Evolutionary conservation across 2,797 vertebrate genomes (phyloP).

Genomic region (Tolypeutes matacus): DNA sequence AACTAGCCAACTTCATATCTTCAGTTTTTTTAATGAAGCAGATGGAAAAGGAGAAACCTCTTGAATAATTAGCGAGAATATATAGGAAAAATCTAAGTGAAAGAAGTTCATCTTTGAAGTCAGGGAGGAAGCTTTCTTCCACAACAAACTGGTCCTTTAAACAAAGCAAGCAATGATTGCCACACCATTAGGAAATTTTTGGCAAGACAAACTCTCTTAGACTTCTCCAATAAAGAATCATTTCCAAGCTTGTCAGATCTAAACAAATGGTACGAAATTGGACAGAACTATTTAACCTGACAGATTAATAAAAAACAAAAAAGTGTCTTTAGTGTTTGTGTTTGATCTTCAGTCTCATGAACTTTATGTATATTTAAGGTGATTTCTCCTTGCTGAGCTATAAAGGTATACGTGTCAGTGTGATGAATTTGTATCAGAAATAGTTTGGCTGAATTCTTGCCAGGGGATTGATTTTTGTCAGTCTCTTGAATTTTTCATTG

Average conservation of each 20-base stretch:
- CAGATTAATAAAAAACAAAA: constrained; percentile 57
- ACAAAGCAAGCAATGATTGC: constrained; percentile 54
- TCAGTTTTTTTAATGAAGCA: constrained; percentile 25
- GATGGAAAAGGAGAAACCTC: not conserved
- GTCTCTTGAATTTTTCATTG: constrained; percentile 69
- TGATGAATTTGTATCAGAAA: constrained; percentile 70
- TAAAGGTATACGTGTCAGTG: constrained; percentile 28
- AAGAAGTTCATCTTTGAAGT: constrained; percentile 34
- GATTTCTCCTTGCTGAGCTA: constrained; percentile 63
- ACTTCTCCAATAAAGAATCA: constrained; percentile 61
- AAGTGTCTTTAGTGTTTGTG: constrained; percentile 36
- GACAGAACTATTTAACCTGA: constrained; percentile 54
- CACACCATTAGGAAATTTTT: constrained; percentile 33
- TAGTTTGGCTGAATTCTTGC: constrained; percentile 65
- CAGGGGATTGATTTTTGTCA: constrained; percentile 62
- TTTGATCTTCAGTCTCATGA: constrained; percentile 73
- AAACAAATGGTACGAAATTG: constrained; percentile 67
- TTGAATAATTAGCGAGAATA: constrained; percentile 10
- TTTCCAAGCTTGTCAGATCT: constrained; percentile 55
- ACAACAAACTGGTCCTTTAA: constrained; percentile 55
- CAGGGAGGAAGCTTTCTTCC: constrained; percentile 32
- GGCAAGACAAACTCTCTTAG: constrained; percentile 37
- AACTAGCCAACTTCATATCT: constrained; percentile 39
- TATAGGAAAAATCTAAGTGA: not conserved
- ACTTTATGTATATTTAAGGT: constrained; percentile 62